Conservation (phyloP, 2,797 vertebrate genomes). For the Tinamus major region DNA sequence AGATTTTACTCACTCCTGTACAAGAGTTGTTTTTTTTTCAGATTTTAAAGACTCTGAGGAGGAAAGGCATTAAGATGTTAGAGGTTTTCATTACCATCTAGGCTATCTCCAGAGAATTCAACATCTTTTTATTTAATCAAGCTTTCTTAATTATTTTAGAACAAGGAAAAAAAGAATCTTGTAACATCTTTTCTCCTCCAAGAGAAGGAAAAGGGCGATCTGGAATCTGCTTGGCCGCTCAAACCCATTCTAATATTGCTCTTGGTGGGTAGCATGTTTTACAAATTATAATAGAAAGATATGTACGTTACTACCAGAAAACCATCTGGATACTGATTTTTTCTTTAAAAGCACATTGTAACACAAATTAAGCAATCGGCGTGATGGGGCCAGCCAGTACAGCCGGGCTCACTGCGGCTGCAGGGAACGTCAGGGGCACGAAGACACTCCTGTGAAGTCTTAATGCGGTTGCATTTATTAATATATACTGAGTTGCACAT, state of each 20-base stretch:
- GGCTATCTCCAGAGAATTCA: not conserved
- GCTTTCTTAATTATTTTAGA: constrained; percentile 50
- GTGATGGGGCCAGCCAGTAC: not conserved
- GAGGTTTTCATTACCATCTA: constrained; percentile 45
- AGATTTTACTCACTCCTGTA: not conserved
- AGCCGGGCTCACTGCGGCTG: not conserved
- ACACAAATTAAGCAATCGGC: constrained; percentile 13
- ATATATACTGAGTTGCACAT: not conserved
- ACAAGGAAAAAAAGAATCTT: not conserved
- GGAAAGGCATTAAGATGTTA: constrained; percentile 14
- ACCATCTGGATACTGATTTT: constrained; percentile 23
- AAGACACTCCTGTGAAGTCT: not conserved
- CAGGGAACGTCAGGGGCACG: not conserved
- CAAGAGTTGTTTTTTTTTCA: not conserved
- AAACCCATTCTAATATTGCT: not conserved
- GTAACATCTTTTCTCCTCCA: not conserved
- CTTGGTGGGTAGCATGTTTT: not conserved
- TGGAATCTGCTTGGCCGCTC: not conserved
- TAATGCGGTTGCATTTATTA: constrained; percentile 5
- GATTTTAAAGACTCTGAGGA: constrained; percentile 1
- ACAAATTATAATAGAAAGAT: constrained; percentile 30
- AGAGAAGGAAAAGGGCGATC: not conserved
- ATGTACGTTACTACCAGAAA: not conserved
- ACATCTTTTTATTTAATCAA: constrained; percentile 6
- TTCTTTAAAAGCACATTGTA: not conserved